These are phyloP conservation scores for Crypturellus tataupa DNA, from an alignment of 2,797 vertebrate species.

Conservation along the genomic window DNA sequence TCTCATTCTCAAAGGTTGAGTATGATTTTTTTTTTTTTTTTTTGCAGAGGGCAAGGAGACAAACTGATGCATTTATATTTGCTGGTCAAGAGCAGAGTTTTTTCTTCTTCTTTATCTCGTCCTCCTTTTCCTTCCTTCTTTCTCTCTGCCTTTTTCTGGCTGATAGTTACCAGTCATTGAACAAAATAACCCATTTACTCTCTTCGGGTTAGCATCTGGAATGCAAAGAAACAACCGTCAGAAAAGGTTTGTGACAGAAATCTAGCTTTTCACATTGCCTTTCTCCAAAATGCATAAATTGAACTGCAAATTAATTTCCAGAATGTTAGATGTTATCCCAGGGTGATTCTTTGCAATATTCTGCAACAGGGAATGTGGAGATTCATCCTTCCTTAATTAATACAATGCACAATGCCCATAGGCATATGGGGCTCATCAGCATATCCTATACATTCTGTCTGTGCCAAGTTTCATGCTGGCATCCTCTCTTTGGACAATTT, in stretches of 20 bases:
- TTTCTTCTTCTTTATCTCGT: neutral
- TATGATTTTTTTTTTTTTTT: neutral
- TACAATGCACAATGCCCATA: neutral
- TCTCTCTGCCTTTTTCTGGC: neutral
- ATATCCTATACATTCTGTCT: constrained; percentile 23
- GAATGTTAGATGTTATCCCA: constrained; percentile 51
- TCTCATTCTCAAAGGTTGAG: neutral
- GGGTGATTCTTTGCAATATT: constrained; percentile 63
- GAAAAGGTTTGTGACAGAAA: constrained; percentile 19
- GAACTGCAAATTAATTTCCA: constrained; percentile 65
- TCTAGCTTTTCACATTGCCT: neutral
- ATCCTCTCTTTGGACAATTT: constrained; percentile 12
- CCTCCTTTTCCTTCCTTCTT: neutral
- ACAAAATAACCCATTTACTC: constrained; percentile 21
- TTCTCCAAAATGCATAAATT: constrained; percentile 36
- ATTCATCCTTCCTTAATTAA: constrained; percentile 63
- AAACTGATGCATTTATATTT: neutral
- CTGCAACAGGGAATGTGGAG: constrained; percentile 29
- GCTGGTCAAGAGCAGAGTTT: constrained; percentile 10
- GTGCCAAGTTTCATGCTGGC: constrained; percentile 33
- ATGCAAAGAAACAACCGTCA: neutral
- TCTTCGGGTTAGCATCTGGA: constrained; percentile 2
- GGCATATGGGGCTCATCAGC: constrained; percentile 44
- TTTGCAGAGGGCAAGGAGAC: neutral
- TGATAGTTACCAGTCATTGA: neutral